phyloP scores from a whole-genome alignment of 2,797 vertebrate genomes.

The Adelosebastes latens region DNA sequence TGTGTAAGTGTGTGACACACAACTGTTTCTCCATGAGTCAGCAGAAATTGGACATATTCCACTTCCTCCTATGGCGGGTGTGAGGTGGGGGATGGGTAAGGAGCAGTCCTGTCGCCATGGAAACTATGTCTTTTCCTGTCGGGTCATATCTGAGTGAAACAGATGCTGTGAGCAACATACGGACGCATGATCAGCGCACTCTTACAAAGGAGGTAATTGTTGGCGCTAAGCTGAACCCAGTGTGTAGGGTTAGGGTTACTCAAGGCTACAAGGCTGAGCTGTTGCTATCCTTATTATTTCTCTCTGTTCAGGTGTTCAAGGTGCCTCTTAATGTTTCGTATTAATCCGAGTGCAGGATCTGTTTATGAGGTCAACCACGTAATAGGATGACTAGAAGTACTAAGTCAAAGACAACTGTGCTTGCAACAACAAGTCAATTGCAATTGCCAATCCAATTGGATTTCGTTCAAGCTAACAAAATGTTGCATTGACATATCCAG shows the following conservation, averaged over 20 bases:
- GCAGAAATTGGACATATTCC: constrained; percentile 63
- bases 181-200: constrained; percentile 19
- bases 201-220: constrained; percentile 47
- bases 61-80: constrained; percentile 52
- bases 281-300: constrained; percentile 1
- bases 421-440: background rate
- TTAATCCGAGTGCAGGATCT: background rate
- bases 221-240: constrained; percentile 17
- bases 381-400: background rate
- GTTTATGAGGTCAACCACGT: background rate
- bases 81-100: constrained; percentile 28
- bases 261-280: background rate
- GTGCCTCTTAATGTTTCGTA: constrained; percentile 17
- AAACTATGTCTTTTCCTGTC: constrained; percentile 68
- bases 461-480: constrained; percentile 7
- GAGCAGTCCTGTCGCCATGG: constrained; percentile 61
- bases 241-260: constrained; percentile 43
- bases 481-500: background rate
- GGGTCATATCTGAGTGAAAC: constrained; percentile 60
- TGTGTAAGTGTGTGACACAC: constrained; percentile 33
- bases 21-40: constrained; percentile 59
- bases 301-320: constrained; percentile 20
- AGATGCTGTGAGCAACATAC: constrained; percentile 58
- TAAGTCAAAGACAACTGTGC: background rate
- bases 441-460: background rate